These are phyloP conservation scores for Calycopis cecrops DNA, from an alignment of 1,140 invertebrate genomes.

Conservation along the genomic window DNA sequence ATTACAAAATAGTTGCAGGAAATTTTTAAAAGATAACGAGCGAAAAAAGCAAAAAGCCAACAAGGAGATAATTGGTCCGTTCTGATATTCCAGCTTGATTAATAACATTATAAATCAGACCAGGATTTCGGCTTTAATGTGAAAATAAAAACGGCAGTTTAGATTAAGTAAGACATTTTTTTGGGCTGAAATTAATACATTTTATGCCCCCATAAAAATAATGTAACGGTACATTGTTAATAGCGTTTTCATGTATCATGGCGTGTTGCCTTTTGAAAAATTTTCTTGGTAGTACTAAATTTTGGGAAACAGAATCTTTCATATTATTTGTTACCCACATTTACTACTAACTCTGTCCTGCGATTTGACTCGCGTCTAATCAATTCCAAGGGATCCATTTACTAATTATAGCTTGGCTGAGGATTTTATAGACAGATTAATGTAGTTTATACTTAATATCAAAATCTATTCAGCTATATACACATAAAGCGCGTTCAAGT, in stretches of 20 bases:
- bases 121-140: slow-evolving; percentile 33
- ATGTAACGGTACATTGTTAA: slow-evolving; percentile 25
- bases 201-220: slow-evolving; percentile 23
- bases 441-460: too few species aligned
- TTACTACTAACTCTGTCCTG: too few species aligned
- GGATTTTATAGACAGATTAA: too few species aligned
- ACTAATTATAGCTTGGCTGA: too few species aligned
- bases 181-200: slow-evolving; percentile 4
- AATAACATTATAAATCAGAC: slow-evolving; percentile 44
- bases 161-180: slow-evolving; percentile 35
- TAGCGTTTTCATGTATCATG: background rate
- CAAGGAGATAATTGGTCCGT: slow-evolving; percentile 41
- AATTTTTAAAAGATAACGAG: slow-evolving; percentile 6
- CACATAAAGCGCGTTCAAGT: too few species aligned
- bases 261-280: too few species aligned
- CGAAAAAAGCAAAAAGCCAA: slow-evolving; percentile 31
- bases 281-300: too few species aligned
- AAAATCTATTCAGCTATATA: too few species aligned
- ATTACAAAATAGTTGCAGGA: background rate
- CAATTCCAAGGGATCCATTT: too few species aligned
- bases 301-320: too few species aligned
- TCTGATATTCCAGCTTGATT: slow-evolving; percentile 44
- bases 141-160: slow-evolving; percentile 42
- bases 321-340: too few species aligned
- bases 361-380: too few species aligned